Base-by-base conservation (phyloP, 2,888 invertebrate species). In the Griposia aprilina region DNA sequence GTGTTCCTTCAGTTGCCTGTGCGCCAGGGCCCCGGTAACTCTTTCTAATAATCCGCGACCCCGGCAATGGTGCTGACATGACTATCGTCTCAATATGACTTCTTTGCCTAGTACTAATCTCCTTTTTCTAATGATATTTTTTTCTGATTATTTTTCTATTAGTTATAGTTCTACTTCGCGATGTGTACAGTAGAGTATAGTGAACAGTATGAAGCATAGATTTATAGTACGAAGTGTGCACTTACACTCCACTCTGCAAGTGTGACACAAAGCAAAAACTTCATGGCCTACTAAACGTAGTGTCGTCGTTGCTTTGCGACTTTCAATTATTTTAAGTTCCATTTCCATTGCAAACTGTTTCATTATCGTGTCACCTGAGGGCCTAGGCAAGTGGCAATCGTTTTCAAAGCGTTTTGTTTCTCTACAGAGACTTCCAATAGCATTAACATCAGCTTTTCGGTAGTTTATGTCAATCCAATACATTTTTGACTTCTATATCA, bases 201-300 rank as follows among this genome's bases (percentile, higher is more conserved):
- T 67, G 50, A 48, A 65, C 36, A 26, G 48, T n/a, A 41, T 26
- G 10, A 72, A 77, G 65, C 20, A 26, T 45, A 66, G 10, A 17
- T 45, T 6, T 66, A 20, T n/a, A 45, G 68, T n/a, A 41, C 20
- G 3, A 74, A 77, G 67, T 73, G 62, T 75, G 66, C 75, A 77
- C 79, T 79, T 70, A 41, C 74, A 80, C 70, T 72, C 82, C 87
- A 78, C 78, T 80, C 84, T 84, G 82, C 77, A 76, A 81, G 15
- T 45, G 48, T 85, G 66, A 83, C 89, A 92, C 91, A 93, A 93
- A 92, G 92, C 90, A 89, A 91, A 89, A 91, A 90, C 90, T 90
- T 89, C 90, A 91, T 91, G 93, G 88, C 92, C 90, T 91, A 93
- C 90, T 91, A 92, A 93, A 91, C 86, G 67, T 67, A 87, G 87